Conservation (phyloP, 1,140 invertebrate species). For the Drosophila tsacasi region DNA sequence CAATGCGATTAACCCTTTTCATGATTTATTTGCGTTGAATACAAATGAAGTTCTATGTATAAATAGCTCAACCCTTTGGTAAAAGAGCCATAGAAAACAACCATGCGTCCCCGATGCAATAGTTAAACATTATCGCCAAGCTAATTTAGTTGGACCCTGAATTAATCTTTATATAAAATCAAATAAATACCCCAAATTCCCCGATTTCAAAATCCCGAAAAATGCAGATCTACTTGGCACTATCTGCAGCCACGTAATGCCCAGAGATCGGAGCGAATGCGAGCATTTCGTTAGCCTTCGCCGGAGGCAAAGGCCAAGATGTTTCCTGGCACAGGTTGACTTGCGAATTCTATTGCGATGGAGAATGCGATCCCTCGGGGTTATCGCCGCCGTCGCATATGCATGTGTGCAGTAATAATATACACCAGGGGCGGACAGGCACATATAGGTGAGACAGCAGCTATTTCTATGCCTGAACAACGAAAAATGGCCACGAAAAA, state of each 20-base stretch:
- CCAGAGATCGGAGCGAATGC: neutral
- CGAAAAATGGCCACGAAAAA: constrained; percentile 20
- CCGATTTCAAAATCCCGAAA: neutral
- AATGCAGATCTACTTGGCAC: constrained; percentile 1
- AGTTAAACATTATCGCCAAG: neutral
- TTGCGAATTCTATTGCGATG: constrained; percentile 52
- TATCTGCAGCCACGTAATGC: constrained; percentile 25
- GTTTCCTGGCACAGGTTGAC: constrained; percentile 66
- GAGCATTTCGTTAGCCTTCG: constrained; percentile 7
- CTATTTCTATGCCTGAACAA: constrained; percentile 34
- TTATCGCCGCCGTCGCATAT: constrained; percentile 56
- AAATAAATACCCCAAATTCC: no score
- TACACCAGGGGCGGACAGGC: constrained; percentile 9
- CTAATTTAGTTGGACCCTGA: neutral
- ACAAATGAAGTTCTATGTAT: constrained; percentile 32
- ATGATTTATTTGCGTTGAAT: constrained; percentile 38
- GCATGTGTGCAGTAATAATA: constrained; percentile 31
- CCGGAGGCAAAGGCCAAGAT: constrained; percentile 65
- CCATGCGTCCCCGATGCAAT: neutral
- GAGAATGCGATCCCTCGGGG: constrained; percentile 15
- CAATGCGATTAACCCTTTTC: constrained; percentile 67
- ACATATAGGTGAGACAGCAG: constrained; percentile 10
- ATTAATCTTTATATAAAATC: neutral
- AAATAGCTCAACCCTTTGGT: constrained; percentile 13
- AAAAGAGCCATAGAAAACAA: neutral